Base-by-base conservation (phyloP, 2,113 vertebrate species). In the Actenoides lindsayi region DNA sequence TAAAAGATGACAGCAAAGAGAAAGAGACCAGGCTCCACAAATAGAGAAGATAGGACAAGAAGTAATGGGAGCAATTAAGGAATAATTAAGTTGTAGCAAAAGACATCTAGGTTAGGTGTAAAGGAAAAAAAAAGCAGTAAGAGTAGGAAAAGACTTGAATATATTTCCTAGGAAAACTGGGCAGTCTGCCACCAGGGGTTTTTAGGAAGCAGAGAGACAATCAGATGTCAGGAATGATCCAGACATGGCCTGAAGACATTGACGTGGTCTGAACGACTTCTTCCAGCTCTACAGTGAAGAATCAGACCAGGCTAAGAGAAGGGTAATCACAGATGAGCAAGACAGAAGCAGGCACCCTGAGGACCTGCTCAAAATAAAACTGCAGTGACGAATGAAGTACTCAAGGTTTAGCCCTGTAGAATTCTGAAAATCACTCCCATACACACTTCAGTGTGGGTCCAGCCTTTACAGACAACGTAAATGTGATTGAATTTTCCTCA, bases 11-110 rank as follows among this genome's bases (percentile, higher is more conserved):
- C 39, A 68, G 60, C 60, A 84, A 57, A 62, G 41, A 95, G 69
- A 74, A 65, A 70, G 62, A 88, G 33, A 41, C 35, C 4, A 3
- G 51, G 24, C 57, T 84, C 46, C 57, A 27, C 5, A 9, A 71
- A 75, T 5, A 94, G 48, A 70, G 46, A 82, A 16, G 31, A 54
- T 7, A 91, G 42, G 68, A 89, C 60, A 83, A 87, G 80, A 94
- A 95, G 65, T 83, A 95, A 94, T 53, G 30, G 60, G 10, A 94
- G 56, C 23, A 78, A 83, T 89, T 90, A 92, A 83, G 69, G 54
- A 92, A 91, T 89, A 93, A 95, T 87, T 81, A 94, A 92, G 74
- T 67, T 92, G 83, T 60, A 84, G 46, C 42, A 87, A 44, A 90
- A 93, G 53, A 89, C 69, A 80, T 63, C 33, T 82, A 89, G 46